Base-by-base conservation (phyloP, 2,888 invertebrate genomes). In the Agrenia bidenticulata region DNA sequence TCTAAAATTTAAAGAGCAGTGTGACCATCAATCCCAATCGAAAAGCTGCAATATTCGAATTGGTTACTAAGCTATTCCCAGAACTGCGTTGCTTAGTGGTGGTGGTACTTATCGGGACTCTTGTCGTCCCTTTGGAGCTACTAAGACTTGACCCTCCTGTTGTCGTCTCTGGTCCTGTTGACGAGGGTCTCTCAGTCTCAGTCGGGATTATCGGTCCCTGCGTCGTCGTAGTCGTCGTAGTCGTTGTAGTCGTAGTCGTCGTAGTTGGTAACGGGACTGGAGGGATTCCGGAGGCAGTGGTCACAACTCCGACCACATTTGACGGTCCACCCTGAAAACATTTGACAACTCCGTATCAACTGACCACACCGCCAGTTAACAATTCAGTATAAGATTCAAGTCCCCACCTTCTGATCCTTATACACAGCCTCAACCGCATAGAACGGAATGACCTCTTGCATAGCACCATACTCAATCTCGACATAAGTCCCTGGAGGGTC, bases 391-490 rank as follows among this genome's bases (percentile, higher is more conserved):
- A n/a, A n/a, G n/a, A n/a, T 11, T 27, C 5, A 41, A 37, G 24
- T 49, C 26, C 27, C 45, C 49, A 68, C 67, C 61, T 39, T 57
- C 59, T 65, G 68, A 4, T 49, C 64, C 11, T 54, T 23, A 26
- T 67, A 66, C n/a, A 68, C n/a, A 1, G 68, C 68, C 63, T 70
- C 72, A 1, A 72, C 72, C 7, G 68, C 64, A 50, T 64, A 72
- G 26, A 60, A 72, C 1, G 63, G 59, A 27, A 64, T 55, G 1
- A 59, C 63, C 45, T 45, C 37, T 53, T 59, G 27, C 42, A 65
- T 1, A 1, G 65, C 51, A 21, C 15, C n/a, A 23, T 61, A 61
- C n/a, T 21, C 21, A 13, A 41, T 5, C 13, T 15, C 61, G 19
- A 69, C 45, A 11, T n/a, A 32, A 11, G 55, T 39, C 0, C 72